A percentile compares a stretch with the other conserved stretches of the same genome.
phyloP scores from a whole-genome alignment of 2,797 vertebrate genomes.

The Gymnoscopelus braueri region DNA sequence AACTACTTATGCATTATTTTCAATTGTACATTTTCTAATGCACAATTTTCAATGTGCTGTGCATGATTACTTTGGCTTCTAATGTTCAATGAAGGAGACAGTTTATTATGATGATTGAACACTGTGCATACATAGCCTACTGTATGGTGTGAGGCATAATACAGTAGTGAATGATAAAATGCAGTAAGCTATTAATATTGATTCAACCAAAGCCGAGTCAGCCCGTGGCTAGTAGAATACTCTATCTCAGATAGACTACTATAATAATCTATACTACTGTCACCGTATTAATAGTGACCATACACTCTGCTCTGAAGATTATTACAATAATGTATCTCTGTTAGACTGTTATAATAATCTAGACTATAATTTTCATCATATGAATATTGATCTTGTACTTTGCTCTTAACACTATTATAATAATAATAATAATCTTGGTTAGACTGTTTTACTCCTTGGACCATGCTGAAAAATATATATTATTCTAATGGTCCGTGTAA shows the following conservation, averaged over 20 bases:
- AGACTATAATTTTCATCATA: too few relatives aligned
- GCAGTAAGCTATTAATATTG: slow-evolving; percentile 9
- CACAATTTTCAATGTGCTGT: background rate
- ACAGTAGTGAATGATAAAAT: background rate
- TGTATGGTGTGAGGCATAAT: background rate
- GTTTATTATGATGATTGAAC: background rate
- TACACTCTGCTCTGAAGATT: slow-evolving; percentile 16
- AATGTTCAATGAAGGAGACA: background rate
- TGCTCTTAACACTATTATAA: too few relatives aligned
- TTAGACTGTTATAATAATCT: slow-evolving; percentile 15
- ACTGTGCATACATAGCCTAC: background rate
- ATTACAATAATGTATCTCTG: slow-evolving; percentile 52
- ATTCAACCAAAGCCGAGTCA: slow-evolving; percentile 14
- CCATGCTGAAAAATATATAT: slow-evolving; percentile 57
- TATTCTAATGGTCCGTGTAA: slow-evolving; percentile 55
- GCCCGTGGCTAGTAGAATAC: background rate
- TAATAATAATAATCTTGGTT: too few relatives aligned
- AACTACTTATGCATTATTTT: background rate
- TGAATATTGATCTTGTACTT: background rate
- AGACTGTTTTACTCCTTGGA: slow-evolving; percentile 41
- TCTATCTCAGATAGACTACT: too few relatives aligned
- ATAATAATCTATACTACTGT: too few relatives aligned
- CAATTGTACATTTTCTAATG: background rate
- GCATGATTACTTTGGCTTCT: background rate
- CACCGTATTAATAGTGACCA: background rate